Evolutionary conservation across 2,888 invertebrate genomes (phyloP), one percentile per base, ranked within the genome.

Genomic region (Myopa testacea): DNA sequence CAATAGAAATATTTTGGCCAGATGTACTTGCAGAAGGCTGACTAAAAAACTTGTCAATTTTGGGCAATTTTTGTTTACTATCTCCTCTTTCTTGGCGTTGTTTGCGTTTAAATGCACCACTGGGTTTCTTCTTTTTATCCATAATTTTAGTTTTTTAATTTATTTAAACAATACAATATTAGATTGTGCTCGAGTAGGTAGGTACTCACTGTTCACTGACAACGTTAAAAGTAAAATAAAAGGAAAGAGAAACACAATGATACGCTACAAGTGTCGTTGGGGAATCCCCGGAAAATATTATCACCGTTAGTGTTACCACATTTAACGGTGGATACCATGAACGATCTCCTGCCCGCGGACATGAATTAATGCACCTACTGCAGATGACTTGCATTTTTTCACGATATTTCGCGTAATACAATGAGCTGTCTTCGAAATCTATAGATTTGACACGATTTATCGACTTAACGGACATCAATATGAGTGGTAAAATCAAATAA

Each of bases 361-460:
- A 4, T 65, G 65, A 65, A 62, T 37, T 62, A 62, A 62, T 62
- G 62, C 2, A 73, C 73, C 62, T 73, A 73, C 73, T 63, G 73
- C 60, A 63, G 65, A 63, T 74, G 74, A 74, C 74, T 50, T 63
- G 63, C 74, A 74, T 74, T 73, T 45, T 73, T 45, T 45, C 55
- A 71, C 55, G 19, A 71, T 71, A 71, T 71, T 71, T 71, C 45
- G 62, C 74, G 74, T 63, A 63, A 63, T 74, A 65, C 63, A 74
- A 74, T 40, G 40, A 74, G 45, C 45, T 63, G 74, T 72, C 52
- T 4, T 4, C 62, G 73, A 73, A 73, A 73, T 73, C 73, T 73
- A 73, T 73, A 73, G 73, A 73, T 62, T 73, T 73, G 62, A 73
- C 62, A 73, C 45, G 62, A 74, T 74, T 74, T 74, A 74, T 74